Percentiles rank a stretch among this genome's conserved stretches.
These are phyloP conservation scores for Chrysomela aeneicollis DNA, from an alignment of 2,888 invertebrate species.

Conservation along the genomic window DNA sequence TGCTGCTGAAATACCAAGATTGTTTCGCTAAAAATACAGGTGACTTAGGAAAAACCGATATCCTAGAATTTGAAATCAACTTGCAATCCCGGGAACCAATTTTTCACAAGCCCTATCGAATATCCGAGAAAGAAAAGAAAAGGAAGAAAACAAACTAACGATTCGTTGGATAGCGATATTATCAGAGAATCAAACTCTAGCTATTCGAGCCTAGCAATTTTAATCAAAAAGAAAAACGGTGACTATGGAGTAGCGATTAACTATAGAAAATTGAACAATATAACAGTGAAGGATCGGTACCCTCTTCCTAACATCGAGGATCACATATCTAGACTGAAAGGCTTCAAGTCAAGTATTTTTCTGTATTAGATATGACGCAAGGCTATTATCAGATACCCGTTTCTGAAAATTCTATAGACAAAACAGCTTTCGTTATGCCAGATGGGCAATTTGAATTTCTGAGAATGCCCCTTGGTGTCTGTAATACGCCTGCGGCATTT, in stretches of 20 bases:
- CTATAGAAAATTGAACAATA: slow-evolving; percentile 48
- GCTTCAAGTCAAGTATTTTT: slow-evolving; percentile 46
- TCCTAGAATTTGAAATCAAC: slow-evolving; percentile 42
- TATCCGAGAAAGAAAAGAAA: slow-evolving; percentile 43
- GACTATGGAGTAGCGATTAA: slow-evolving; percentile 44
- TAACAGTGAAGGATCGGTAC: slow-evolving; percentile 49
- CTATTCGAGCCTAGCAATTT: slow-evolving; percentile 43
- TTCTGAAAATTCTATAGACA: slow-evolving; percentile 41
- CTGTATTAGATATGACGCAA: slow-evolving; percentile 46
- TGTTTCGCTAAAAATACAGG: slow-evolving; percentile 32
- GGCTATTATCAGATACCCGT: slow-evolving; percentile 52
- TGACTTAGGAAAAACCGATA: slow-evolving; percentile 33
- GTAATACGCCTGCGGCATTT: background rate
- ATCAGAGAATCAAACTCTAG: slow-evolving; percentile 42
- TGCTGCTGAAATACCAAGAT: background rate
- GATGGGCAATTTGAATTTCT: slow-evolving; percentile 52
- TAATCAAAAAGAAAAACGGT: slow-evolving; percentile 47
- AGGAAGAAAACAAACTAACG: slow-evolving; percentile 38
- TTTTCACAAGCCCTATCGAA: slow-evolving; percentile 45
- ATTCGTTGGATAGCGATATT: slow-evolving; percentile 34
- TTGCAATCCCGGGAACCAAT: slow-evolving; percentile 40
- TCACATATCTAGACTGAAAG: slow-evolving; percentile 43
- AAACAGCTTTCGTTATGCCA: slow-evolving; percentile 50
- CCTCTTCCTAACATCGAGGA: slow-evolving; percentile 52
- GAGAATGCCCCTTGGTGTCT: slow-evolving; percentile 47